Percentiles rank a stretch among this genome's conserved stretches.
Evolutionary conservation across 2,888 invertebrate genomes (phyloP).

Genomic region (Drosophila suboccidentalis): DNA sequence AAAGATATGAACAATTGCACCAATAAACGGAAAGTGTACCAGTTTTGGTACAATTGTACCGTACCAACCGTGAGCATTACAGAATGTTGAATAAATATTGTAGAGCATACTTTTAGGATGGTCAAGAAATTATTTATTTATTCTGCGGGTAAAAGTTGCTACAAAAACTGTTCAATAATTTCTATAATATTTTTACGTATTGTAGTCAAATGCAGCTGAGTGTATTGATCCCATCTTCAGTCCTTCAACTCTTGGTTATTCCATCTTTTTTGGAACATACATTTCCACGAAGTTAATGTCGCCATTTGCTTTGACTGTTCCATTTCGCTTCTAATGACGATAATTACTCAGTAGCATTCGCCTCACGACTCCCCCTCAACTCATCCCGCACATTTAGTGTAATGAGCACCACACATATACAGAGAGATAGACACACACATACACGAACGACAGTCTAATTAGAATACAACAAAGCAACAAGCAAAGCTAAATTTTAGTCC

Average conservation of each 20-base stretch:
- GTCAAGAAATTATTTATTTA: background rate
- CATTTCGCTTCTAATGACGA: slow-evolving; percentile 68
- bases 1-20: background rate
- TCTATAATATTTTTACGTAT: too few relatives aligned
- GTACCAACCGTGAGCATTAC: too few relatives aligned
- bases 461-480: slow-evolving; percentile 59
- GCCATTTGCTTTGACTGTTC: slow-evolving; percentile 68
- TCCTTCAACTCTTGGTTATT: slow-evolving; percentile 26
- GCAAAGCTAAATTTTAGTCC: slow-evolving; percentile 36
- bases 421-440: slow-evolving; percentile 12
- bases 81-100: background rate
- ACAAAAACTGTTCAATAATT: too few relatives aligned
- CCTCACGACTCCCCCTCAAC: background rate
- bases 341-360: slow-evolving; percentile 65
- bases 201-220: background rate
- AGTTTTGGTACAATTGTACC: background rate
- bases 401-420: slow-evolving; percentile 60
- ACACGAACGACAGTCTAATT: slow-evolving; percentile 56
- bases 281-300: slow-evolving; percentile 63
- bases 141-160: background rate
- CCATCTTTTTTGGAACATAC: slow-evolving; percentile 56
- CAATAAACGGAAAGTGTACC: too few relatives aligned
- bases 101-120: slow-evolving; percentile 1
- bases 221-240: slow-evolving; percentile 1
- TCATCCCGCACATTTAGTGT: slow-evolving; percentile 55